phyloP scores from a whole-genome alignment of 2,888 invertebrate genomes.

The Hyppa rectilinea region DNA sequence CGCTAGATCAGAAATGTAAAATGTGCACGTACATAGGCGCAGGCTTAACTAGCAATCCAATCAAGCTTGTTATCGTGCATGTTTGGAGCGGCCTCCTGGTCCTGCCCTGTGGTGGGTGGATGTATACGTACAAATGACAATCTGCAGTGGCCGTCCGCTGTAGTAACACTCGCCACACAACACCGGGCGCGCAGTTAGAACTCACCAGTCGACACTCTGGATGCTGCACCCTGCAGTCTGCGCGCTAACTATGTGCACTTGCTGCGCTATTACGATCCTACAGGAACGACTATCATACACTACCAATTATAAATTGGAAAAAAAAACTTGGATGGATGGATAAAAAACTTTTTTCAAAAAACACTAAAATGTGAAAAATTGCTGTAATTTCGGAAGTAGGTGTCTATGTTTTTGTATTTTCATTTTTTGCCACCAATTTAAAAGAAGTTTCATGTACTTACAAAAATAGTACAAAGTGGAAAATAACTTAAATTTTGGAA shows the following conservation, averaged over 20 bases:
- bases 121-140: conserved; percentile 21
- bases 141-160: background rate
- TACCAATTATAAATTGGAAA: too few relatives aligned
- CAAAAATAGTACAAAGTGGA: too few relatives aligned
- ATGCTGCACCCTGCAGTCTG: background rate
- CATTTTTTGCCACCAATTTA: too few relatives aligned
- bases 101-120: background rate
- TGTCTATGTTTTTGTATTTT: too few relatives aligned
- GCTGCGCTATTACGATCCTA: conserved; percentile 10
- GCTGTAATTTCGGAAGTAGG: too few relatives aligned
- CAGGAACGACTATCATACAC: conserved; percentile 1
- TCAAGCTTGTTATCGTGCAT: background rate
- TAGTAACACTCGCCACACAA: background rate
- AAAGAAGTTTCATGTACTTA: too few relatives aligned
- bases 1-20: background rate
- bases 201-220: conserved; percentile 3
- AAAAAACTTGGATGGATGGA: too few relatives aligned
- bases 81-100: background rate
- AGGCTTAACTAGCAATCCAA: background rate
- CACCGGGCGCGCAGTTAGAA: conserved; percentile 2
- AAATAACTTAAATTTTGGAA: too few relatives aligned
- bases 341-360: too few relatives aligned
- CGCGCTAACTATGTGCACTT: conserved; percentile 20
- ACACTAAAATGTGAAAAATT: too few relatives aligned
- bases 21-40: background rate